These are phyloP conservation scores for Rissa tridactyla DNA, from an alignment of 2,113 vertebrate genomes.

Conservation along the genomic window DNA sequence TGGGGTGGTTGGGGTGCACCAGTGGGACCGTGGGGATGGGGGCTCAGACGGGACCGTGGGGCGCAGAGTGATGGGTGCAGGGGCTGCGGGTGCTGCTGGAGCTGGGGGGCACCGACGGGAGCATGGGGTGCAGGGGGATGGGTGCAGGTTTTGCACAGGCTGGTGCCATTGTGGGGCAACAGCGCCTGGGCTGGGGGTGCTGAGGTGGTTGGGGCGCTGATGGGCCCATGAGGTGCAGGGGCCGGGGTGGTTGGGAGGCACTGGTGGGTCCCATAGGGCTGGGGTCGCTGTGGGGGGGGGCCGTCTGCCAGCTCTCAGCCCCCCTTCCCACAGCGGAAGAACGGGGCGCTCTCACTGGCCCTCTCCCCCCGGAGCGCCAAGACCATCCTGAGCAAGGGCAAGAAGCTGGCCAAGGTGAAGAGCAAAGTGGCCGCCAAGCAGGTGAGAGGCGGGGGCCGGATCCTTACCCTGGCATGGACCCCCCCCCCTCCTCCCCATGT, in stretches of 20 bases:
- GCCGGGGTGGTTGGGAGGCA: background rate
- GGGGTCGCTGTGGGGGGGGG: background rate
- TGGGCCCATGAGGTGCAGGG: too few relatives aligned
- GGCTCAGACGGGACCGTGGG: background rate
- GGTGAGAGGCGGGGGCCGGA: slow-evolving; percentile 13
- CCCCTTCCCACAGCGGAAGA: slow-evolving; percentile 74
- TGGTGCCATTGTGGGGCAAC: background rate
- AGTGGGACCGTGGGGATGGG: accelerated
- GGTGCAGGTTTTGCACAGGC: background rate
- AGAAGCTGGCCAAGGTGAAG: slow-evolving; percentile 75
- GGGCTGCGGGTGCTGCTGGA: background rate
- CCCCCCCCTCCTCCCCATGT: too few relatives aligned
- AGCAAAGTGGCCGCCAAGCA: slow-evolving; percentile 75
- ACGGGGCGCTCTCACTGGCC: slow-evolving; percentile 75
- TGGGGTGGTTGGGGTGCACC: background rate
- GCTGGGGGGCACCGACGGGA: background rate
- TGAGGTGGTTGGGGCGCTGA: background rate
- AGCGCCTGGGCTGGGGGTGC: background rate
- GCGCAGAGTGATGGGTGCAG: background rate
- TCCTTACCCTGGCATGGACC: accelerated
- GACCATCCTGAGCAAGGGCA: slow-evolving; percentile 77
- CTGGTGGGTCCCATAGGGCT: background rate
- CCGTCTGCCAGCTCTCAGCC: accelerated
- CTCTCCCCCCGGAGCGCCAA: slow-evolving; percentile 78
- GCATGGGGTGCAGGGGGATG: accelerated